These are phyloP conservation scores for Ericerus pela DNA, from an alignment of 1,140 invertebrate genomes.

Conservation along the genomic window DNA sequence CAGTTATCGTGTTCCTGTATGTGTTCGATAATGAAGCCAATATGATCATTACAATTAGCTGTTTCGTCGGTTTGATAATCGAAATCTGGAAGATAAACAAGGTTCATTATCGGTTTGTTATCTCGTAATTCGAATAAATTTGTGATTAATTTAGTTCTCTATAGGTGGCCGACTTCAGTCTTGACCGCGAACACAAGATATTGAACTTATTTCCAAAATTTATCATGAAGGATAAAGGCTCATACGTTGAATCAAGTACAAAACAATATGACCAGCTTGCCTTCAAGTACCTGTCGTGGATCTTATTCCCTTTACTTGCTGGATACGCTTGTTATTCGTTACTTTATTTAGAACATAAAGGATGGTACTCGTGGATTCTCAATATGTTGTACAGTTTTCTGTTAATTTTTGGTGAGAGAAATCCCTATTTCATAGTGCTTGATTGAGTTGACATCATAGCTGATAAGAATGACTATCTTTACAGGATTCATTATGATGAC, in stretches of 20 bases:
- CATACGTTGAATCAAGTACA: conserved; percentile 89
- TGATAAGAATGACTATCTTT: no score
- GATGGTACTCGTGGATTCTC: conserved; percentile 91
- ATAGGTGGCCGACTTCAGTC: conserved; percentile 58
- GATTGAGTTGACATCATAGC: background rate
- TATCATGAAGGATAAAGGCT: conserved; percentile 81
- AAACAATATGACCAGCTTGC: conserved; percentile 89
- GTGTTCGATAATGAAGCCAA: conserved; percentile 98
- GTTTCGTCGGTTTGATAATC: conserved; percentile 85
- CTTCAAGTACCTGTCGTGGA: conserved; percentile 93
- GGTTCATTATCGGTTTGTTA: conserved; percentile 34
- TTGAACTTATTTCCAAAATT: conserved; percentile 70
- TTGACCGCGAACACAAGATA: conserved; percentile 55
- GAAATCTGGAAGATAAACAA: conserved; percentile 99
- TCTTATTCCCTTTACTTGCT: conserved; percentile 78
- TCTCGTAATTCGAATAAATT: background rate
- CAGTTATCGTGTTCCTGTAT: conserved; percentile 84
- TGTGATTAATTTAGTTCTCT: conserved; percentile 17
- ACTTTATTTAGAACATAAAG: conserved; percentile 94
- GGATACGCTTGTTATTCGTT: conserved; percentile 92
- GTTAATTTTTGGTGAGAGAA: conserved; percentile 68
- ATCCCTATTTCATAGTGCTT: background rate
- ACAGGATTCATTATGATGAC: conserved; percentile 99
- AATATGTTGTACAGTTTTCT: conserved; percentile 97
- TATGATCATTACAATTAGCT: conserved; percentile 81